A percentile compares a stretch with the other conserved stretches of the same genome.
Evolutionary conservation across 2,888 invertebrate species (phyloP).

Genomic region (Agrochola lychnidis): DNA sequence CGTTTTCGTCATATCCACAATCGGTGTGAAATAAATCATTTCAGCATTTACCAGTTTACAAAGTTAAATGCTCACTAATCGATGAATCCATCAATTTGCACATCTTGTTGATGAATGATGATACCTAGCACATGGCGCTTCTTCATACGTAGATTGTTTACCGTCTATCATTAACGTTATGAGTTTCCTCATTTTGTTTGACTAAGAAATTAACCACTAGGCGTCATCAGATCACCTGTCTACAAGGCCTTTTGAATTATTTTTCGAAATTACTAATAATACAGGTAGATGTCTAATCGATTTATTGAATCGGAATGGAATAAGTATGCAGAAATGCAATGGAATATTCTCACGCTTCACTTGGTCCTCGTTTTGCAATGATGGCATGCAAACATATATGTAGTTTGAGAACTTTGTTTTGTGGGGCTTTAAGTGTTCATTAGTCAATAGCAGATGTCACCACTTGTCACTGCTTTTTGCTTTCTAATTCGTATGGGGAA

Average conservation of each 20-base stretch:
- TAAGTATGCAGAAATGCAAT: conserved; percentile 26
- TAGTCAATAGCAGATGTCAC: not conserved
- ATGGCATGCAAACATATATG: conserved; percentile 33
- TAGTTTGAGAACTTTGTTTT: conserved; percentile 17
- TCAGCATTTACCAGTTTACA: conserved; percentile 16
- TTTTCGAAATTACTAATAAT: not conserved
- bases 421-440: not conserved
- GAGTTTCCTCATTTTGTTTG: conserved; percentile 33
- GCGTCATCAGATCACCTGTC: conserved; percentile 13
- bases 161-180: conserved; percentile 26
- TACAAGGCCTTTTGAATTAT: not conserved
- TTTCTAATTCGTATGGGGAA: not conserved
- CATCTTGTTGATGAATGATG: conserved; percentile 37
- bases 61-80: conserved; percentile 31
- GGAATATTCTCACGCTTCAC: conserved; percentile 49
- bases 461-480: not conserved
- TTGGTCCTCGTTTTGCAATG: conserved; percentile 34
- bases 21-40: conserved; percentile 21
- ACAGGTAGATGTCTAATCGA: not conserved
- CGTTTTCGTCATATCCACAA: not conserved
- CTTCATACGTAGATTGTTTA: conserved; percentile 38
- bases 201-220: conserved; percentile 22
- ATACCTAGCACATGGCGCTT: conserved; percentile 14
- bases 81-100: conserved; percentile 51
- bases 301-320: conserved; percentile 17